Percentiles rank a stretch among this genome's conserved stretches.
These are phyloP conservation scores for Craterocephalus amniculus DNA, from an alignment of 2,797 vertebrate genomes.

Conservation along the genomic window DNA sequence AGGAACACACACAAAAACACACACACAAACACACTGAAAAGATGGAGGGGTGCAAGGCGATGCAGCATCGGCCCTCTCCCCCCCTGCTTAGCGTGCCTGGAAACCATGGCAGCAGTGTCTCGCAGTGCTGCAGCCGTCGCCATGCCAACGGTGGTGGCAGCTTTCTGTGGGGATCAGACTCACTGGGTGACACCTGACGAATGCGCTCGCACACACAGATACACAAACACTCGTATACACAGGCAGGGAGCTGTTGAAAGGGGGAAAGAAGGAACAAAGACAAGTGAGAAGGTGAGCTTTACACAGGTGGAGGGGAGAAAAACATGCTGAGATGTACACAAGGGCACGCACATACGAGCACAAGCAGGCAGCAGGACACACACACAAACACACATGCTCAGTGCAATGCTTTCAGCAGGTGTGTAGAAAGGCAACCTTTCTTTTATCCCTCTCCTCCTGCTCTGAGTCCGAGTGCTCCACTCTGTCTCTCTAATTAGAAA, in stretches of 20 bases:
- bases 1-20: conserved; percentile 24
- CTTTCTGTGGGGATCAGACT: conserved; percentile 72
- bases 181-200: conserved; percentile 77
- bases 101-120: conserved; percentile 83
- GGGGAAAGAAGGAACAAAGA: conserved; percentile 52
- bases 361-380: conserved; percentile 28
- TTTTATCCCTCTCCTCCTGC: conserved; percentile 62
- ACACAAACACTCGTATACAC: conserved; percentile 6
- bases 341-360: conserved; percentile 32
- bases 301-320: conserved; percentile 58
- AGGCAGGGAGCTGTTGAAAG: conserved; percentile 38
- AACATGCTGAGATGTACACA: conserved; percentile 38
- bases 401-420: conserved; percentile 58
- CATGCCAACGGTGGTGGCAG: conserved; percentile 82
- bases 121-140: conserved; percentile 75
- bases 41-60: conserved; percentile 57
- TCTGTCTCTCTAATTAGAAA: conserved; percentile 76
- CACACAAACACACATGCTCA: conserved; percentile 12
- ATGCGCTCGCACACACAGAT: conserved; percentile 11
- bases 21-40: conserved; percentile 17
- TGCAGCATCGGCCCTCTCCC: conserved; percentile 63
- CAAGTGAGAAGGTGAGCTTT: conserved; percentile 44
- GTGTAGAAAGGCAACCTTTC: conserved; percentile 64
- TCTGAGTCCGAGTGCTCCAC: conserved; percentile 49
- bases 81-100: conserved; percentile 77